A percentile compares a stretch with the other conserved stretches of the same genome.
Evolutionary conservation across 1,140 invertebrate species (phyloP).

Genomic region (Trinorchestia longiramus): DNA sequence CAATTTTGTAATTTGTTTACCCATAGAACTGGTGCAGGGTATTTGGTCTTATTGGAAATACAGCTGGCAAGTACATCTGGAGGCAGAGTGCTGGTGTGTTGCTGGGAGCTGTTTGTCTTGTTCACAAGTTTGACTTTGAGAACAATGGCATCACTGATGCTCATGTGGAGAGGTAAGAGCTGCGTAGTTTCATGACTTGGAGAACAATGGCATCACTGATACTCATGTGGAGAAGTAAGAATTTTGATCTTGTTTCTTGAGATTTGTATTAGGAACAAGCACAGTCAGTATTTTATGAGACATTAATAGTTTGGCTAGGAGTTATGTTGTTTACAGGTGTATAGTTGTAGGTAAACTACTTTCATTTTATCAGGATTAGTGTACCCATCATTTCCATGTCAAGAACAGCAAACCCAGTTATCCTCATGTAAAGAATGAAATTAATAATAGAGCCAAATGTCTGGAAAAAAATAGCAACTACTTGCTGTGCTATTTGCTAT

Average conservation of each 20-base stretch:
- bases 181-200: not conserved
- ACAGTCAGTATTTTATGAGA: not conserved
- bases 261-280: not conserved
- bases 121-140: slow-evolving; percentile 36
- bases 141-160: slow-evolving; percentile 38
- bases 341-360: not conserved
- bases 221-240: slow-evolving; percentile 19
- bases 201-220: slow-evolving; percentile 37
- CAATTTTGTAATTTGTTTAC: no score
- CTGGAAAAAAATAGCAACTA: no score
- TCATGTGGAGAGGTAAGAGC: slow-evolving; percentile 23
- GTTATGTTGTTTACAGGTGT: not conserved
- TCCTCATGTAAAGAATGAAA: no score
- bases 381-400: no score
- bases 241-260: not conserved
- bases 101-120: slow-evolving; percentile 29
- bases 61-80: not conserved
- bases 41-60: not conserved
- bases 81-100: slow-evolving; percentile 20
- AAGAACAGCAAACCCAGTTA: no score
- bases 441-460: no score
- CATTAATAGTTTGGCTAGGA: not conserved
- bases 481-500: no score
- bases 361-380: no score
- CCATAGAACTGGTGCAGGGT: not conserved